Conservation (phyloP, 2,797 vertebrate genomes). For the Onychomys leucogaster region DNA sequence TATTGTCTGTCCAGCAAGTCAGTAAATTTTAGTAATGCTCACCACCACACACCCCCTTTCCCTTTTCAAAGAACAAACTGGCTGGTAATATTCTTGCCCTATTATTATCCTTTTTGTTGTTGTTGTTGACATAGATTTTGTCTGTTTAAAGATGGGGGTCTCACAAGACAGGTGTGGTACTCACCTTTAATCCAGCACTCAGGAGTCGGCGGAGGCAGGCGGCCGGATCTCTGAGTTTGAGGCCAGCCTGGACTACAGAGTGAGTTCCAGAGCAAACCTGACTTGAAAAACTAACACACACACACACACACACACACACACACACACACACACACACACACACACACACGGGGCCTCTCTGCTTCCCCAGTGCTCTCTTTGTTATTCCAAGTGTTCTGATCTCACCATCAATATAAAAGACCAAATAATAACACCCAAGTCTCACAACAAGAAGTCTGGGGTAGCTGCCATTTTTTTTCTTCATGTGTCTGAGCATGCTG, state of each 20-base stretch:
- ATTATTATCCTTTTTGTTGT: not conserved
- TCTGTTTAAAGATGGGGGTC: not conserved
- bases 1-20: not conserved
- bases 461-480: not conserved
- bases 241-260: not conserved
- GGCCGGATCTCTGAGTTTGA: not conserved
- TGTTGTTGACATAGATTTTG: not conserved
- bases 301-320: not conserved
- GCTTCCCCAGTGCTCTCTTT: not conserved
- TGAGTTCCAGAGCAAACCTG: not conserved
- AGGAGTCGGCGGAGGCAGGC: not conserved
- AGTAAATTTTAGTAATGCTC: not conserved
- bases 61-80: not conserved
- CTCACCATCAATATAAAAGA: constrained; percentile 17
- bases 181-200: not conserved
- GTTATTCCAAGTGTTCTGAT: not conserved
- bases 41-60: fast-evolving
- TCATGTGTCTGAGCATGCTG: not conserved
- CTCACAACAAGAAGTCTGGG: not conserved
- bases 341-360: not conserved
- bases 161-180: not conserved
- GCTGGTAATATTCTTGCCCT: not conserved
- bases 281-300: not conserved
- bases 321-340: not conserved
- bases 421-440: not conserved